Conservation (phyloP, 2,113 vertebrate genomes). For the Coptodon bakossiorum region DNA sequence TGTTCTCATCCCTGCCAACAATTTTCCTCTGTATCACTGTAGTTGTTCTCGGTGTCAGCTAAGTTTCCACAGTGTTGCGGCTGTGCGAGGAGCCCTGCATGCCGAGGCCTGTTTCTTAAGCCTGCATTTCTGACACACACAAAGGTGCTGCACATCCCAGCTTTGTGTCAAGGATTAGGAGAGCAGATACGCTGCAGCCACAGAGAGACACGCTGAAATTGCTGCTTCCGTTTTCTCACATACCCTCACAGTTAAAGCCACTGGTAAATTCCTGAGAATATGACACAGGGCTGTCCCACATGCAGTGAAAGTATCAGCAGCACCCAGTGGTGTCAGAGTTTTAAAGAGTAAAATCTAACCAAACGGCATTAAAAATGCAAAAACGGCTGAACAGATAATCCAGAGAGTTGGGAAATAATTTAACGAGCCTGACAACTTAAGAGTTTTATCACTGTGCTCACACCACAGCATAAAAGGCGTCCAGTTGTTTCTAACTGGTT, state of each 20-base stretch:
- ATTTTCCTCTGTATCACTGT: constrained; percentile 33
- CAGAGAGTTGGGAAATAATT: neutral
- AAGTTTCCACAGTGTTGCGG: constrained; percentile 53
- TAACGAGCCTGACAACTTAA: constrained; percentile 45
- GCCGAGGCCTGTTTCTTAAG: constrained; percentile 58
- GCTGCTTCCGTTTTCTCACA: constrained; percentile 53
- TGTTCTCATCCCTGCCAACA: constrained; percentile 12
- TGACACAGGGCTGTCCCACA: neutral
- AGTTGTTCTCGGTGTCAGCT: constrained; percentile 51
- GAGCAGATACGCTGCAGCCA: constrained; percentile 59
- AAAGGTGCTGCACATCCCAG: constrained; percentile 69
- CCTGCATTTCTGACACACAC: constrained; percentile 62
- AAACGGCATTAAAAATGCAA: neutral
- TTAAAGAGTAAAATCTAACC: neutral
- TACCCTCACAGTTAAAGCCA: constrained; percentile 1
- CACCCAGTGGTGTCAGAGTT: neutral
- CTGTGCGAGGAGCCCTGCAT: constrained; percentile 35
- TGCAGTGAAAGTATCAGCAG: neutral
- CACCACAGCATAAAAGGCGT: constrained; percentile 11
- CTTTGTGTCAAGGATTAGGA: constrained; percentile 70
- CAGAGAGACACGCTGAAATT: constrained; percentile 46
- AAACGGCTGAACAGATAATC: constrained; percentile 23
- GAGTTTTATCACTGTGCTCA: constrained; percentile 32
- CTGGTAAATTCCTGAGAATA: constrained; percentile 12
- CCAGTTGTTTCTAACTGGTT: constrained; percentile 40